These are phyloP conservation scores for Hyalella azteca DNA, from an alignment of 2,888 invertebrate genomes.

Conservation along the genomic window DNA sequence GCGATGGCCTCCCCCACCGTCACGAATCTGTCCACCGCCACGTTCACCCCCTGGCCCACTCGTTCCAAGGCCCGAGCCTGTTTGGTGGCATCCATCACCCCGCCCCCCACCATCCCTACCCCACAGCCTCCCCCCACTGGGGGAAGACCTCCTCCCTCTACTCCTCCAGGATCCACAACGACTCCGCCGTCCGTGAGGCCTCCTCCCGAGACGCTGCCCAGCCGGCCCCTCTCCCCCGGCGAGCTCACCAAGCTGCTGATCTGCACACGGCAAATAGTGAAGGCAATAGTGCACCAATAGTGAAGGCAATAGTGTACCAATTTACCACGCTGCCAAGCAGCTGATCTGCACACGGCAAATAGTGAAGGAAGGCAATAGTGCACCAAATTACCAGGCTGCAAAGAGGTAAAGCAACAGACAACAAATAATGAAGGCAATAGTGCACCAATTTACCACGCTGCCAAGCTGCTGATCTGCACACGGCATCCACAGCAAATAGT, in stretches of 20 bases:
- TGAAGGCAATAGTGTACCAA: constrained; percentile 86
- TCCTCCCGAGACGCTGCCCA: constrained; percentile 27
- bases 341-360: no score
- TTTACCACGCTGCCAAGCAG: no score
- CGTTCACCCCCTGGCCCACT: constrained; percentile 94
- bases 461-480: background rate
- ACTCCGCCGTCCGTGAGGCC: background rate
- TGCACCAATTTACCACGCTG: no score
- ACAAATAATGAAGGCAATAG: no score
- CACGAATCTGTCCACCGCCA: constrained; percentile 97
- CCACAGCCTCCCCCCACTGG: background rate
- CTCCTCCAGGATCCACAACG: constrained; percentile 20
- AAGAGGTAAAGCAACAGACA: no score
- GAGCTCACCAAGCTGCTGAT: constrained; percentile 72
- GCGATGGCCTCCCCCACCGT: constrained; percentile 91
- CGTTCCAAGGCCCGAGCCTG: constrained; percentile 71
- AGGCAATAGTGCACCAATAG: no score
- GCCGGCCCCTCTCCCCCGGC: constrained; percentile 44
- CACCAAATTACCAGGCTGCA: constrained; percentile 28
- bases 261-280: no score
- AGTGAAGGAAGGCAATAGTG: no score
- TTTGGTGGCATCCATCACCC: constrained; percentile 66
- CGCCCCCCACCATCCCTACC: background rate
- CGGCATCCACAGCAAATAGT: no score
- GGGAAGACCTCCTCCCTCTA: constrained; percentile 16